Conservation (phyloP, 2,888 invertebrate species). For the Zaprionus obscuricornis region DNA sequence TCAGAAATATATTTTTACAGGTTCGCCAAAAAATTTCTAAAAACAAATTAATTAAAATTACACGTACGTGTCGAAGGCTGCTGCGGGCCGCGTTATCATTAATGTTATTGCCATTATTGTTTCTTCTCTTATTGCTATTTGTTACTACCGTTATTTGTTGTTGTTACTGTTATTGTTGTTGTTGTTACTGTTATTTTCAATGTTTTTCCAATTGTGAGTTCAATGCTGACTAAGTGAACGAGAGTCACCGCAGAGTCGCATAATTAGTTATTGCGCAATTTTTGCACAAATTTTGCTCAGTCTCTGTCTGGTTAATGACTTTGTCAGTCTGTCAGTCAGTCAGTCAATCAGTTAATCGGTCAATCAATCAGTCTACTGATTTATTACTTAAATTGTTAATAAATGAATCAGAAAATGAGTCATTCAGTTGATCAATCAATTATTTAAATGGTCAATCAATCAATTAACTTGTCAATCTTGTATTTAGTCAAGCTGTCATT, state of each 20-base stretch:
- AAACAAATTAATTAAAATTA: slow-evolving; percentile 75
- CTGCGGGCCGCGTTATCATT: slow-evolving; percentile 46
- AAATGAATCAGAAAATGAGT: no score
- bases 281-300: no score
- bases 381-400: no score
- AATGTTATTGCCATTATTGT: slow-evolving; percentile 32
- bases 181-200: slow-evolving; percentile 27
- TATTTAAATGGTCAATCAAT: slow-evolving; percentile 6
- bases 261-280: slow-evolving; percentile 73
- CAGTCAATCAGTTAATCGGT: slow-evolving; percentile 8
- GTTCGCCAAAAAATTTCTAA: slow-evolving; percentile 41
- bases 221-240: slow-evolving; percentile 57
- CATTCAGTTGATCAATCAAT: slow-evolving; percentile 29
- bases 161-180: slow-evolving; percentile 54
- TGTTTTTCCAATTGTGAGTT: slow-evolving; percentile 25
- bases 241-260: slow-evolving; percentile 56
- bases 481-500: slow-evolving; percentile 1
- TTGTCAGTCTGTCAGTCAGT: slow-evolving; percentile 29
- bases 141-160: no score
- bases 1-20: slow-evolving; percentile 47
- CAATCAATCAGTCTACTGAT: slow-evolving; percentile 3
- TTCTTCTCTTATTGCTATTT: no score
- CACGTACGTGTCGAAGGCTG: slow-evolving; percentile 70
- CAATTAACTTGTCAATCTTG: slow-evolving; percentile 2
- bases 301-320: slow-evolving; percentile 43